Percentiles rank a stretch among this genome's conserved stretches.
phyloP scores from a whole-genome alignment of 2,888 invertebrate species.

The Tipula lateralis region DNA sequence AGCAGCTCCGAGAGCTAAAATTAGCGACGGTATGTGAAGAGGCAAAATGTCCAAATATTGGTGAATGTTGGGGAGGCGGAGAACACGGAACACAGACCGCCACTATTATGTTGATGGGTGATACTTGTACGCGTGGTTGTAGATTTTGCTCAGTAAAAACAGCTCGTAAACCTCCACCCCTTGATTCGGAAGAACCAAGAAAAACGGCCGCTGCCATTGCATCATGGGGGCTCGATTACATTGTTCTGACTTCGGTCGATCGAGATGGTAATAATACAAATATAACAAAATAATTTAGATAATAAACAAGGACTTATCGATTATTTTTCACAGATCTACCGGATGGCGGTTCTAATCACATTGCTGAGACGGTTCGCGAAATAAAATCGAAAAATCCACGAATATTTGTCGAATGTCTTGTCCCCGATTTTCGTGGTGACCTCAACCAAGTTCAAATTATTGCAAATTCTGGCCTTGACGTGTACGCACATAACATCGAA shows the following conservation, averaged over 20 bases:
- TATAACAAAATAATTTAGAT: too few species aligned
- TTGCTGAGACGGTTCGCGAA: conserved; percentile 85
- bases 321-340: conserved; percentile 66
- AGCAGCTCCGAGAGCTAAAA: conserved; percentile 77
- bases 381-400: conserved; percentile 76
- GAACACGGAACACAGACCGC: conserved; percentile 95
- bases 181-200: conserved; percentile 83
- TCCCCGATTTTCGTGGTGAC: conserved; percentile 92
- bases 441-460: conserved; percentile 67
- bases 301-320: background rate
- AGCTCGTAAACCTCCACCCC: conserved; percentile 78
- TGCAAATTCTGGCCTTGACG: conserved; percentile 81
- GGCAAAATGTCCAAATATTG: conserved; percentile 95
- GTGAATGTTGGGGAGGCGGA: conserved; percentile 98
- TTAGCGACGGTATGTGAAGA: conserved; percentile 96
- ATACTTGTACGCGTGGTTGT: conserved; percentile 97
- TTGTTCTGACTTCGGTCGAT: conserved; percentile 97
- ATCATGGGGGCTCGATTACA: conserved; percentile 94
- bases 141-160: conserved; percentile 99
- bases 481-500: conserved; percentile 98
- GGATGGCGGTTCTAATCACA: conserved; percentile 91
- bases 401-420: conserved; percentile 92
- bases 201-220: conserved; percentile 90
- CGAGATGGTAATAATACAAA: conserved; percentile 93
- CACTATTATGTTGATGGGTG: conserved; percentile 99